Evolutionary conservation across 1,140 invertebrate genomes (phyloP).

Genomic region (Papilio dardanus): DNA sequence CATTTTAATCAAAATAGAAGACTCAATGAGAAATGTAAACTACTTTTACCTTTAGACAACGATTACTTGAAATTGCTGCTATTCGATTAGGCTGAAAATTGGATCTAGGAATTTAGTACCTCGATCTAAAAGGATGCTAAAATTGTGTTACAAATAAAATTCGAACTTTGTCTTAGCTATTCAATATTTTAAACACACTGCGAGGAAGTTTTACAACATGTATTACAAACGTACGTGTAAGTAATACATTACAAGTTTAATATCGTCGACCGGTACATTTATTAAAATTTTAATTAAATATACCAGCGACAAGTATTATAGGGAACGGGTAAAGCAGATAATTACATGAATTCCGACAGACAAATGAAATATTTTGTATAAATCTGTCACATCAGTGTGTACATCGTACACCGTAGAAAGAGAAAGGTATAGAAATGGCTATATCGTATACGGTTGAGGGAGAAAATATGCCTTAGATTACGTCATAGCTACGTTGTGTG

Average conservation of each 20-base stretch:
- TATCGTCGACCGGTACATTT: not conserved
- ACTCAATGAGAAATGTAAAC: conserved; percentile 33
- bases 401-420: too few species aligned
- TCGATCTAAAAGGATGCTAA: not conserved
- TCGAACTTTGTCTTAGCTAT: not conserved
- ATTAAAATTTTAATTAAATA: conserved; percentile 21
- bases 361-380: conserved; percentile 24
- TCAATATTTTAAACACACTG: too few species aligned
- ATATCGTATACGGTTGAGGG: too few species aligned
- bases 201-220: not conserved
- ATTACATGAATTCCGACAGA: not conserved
- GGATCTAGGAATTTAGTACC: conserved; percentile 8
- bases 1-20: conserved; percentile 36
- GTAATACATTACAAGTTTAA: not conserved
- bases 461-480: too few species aligned
- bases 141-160: not conserved
- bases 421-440: too few species aligned
- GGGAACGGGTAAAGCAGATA: not conserved
- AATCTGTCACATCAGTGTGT: conserved; percentile 4
- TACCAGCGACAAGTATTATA: not conserved
- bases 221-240: too few species aligned
- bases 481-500: too few species aligned
- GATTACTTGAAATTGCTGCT: conserved; percentile 34
- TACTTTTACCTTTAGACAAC: conserved; percentile 31
- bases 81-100: conserved; percentile 31